phyloP scores from a whole-genome alignment of 2,888 invertebrate species.

The Rhamnusium bicolor region DNA sequence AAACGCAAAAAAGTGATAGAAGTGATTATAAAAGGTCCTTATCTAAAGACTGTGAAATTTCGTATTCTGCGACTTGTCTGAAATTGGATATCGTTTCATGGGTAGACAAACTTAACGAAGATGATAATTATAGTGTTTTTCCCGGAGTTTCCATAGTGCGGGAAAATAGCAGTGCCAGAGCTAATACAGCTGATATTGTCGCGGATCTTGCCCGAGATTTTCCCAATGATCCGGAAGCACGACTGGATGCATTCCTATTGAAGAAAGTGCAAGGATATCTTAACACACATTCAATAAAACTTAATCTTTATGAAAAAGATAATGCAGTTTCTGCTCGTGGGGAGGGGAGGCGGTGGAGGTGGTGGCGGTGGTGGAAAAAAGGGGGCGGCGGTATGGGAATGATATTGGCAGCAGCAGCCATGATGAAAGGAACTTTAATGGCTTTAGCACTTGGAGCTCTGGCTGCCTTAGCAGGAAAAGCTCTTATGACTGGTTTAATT shows the following conservation, averaged over 20 bases:
- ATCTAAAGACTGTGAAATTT: constrained; percentile 72
- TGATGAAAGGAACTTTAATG: constrained; percentile 80
- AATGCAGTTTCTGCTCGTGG: constrained; percentile 39
- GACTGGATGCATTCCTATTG: constrained; percentile 81
- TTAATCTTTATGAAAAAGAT: constrained; percentile 74
- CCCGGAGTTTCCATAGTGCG: constrained; percentile 83
- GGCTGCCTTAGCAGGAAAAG: constrained; percentile 86
- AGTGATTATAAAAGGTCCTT: constrained; percentile 56
- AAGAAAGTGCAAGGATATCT: constrained; percentile 80
- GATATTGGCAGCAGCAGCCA: constrained; percentile 71
- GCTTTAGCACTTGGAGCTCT: constrained; percentile 82
- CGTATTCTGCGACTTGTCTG: constrained; percentile 80
- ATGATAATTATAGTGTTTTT: constrained; percentile 77
- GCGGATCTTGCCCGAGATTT: constrained; percentile 82
- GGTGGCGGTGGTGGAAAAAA: constrained; percentile 69
- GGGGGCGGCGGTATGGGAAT: constrained; percentile 73
- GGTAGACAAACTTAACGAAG: constrained; percentile 80
- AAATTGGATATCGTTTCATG: constrained; percentile 83
- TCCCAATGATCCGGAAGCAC: constrained; percentile 81
- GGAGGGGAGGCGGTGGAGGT: constrained; percentile 61
- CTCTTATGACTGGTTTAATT: constrained; percentile 84
- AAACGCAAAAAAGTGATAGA: constrained; percentile 38
- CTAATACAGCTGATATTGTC: constrained; percentile 78
- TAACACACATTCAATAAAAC: constrained; percentile 80
- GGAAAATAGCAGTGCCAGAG: constrained; percentile 70